Evolutionary conservation across 2,888 invertebrate species (phyloP).

Genomic region (Pantelozetes paolii): DNA sequence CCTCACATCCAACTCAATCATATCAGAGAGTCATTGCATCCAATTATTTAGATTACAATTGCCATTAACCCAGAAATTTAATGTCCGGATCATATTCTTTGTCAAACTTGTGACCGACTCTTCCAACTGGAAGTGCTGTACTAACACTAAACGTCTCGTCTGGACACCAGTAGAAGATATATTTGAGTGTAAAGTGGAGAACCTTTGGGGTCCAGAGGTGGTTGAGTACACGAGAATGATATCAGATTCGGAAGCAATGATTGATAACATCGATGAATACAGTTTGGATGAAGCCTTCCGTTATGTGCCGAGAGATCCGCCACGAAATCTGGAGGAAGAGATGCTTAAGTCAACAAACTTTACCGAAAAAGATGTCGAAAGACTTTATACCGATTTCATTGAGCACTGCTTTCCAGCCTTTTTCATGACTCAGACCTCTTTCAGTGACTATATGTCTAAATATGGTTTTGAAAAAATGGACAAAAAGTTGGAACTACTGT

Average conservation of each 20-base stretch:
- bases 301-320: slow-evolving; percentile 36
- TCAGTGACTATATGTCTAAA: slow-evolving; percentile 42
- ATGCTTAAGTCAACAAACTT: slow-evolving; percentile 30
- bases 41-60: slow-evolving; percentile 43
- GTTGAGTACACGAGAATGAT: not conserved
- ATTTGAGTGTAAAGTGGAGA: not conserved
- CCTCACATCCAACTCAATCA: slow-evolving; percentile 4
- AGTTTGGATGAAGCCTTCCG: slow-evolving; percentile 26
- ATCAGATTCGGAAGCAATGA: not conserved
- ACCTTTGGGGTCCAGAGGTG: slow-evolving; percentile 44
- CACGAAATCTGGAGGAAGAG: slow-evolving; percentile 38
- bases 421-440: slow-evolving; percentile 36
- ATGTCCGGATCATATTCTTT: slow-evolving; percentile 39
- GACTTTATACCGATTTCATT: slow-evolving; percentile 34
- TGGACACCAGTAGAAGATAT: slow-evolving; percentile 38
- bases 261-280: not conserved
- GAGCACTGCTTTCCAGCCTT: slow-evolving; percentile 43
- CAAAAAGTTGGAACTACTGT: not conserved
- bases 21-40: slow-evolving; percentile 26
- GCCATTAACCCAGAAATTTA: slow-evolving; percentile 39
- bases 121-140: slow-evolving; percentile 37
- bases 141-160: slow-evolving; percentile 7
- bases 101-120: slow-evolving; percentile 6
- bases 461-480: slow-evolving; percentile 38
- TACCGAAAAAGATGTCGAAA: slow-evolving; percentile 37